Conservation (phyloP, 2,888 invertebrate genomes). For the Epirrita christyi region DNA sequence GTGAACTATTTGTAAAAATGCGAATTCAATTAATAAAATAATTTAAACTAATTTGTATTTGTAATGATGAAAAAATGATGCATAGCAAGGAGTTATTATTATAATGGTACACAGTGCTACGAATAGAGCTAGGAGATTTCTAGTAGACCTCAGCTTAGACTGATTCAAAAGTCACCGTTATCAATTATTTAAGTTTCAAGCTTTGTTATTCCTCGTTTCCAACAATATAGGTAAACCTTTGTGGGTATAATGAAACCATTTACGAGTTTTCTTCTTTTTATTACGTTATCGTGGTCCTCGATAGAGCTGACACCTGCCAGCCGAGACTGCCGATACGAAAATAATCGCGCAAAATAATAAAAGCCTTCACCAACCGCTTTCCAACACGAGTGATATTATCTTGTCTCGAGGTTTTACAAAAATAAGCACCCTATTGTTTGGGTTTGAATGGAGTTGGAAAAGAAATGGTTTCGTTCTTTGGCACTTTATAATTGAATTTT, state of each 20-base stretch:
- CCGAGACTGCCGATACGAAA: conserved; percentile 24
- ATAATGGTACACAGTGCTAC: not conserved
- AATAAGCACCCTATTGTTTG: conserved; percentile 16
- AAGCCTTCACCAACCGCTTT: conserved; percentile 15
- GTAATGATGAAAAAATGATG: no score
- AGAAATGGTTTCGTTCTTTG: conserved; percentile 18
- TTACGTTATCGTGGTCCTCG: conserved; percentile 12
- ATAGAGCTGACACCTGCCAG: conserved; percentile 33
- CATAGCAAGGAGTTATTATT: no score
- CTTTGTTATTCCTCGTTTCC: not conserved
- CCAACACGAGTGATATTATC: conserved; percentile 21
- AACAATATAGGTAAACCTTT: not conserved
- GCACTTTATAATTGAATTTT: conserved; percentile 16
- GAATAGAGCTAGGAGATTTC: not conserved
- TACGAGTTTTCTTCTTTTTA: conserved; percentile 13
- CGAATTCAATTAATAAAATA: not conserved
- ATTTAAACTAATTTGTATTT: no score
- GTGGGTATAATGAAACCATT: conserved; percentile 8
- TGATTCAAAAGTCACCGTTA: no score
- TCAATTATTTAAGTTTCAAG: no score
- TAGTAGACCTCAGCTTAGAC: not conserved
- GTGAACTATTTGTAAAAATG: no score
- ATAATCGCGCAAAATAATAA: conserved; percentile 28
- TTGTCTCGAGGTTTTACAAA: conserved; percentile 14
- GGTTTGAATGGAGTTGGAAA: conserved; percentile 19